These are phyloP conservation scores for Phaetusa simplex DNA, from an alignment of 2,113 vertebrate genomes.

Conservation along the genomic window DNA sequence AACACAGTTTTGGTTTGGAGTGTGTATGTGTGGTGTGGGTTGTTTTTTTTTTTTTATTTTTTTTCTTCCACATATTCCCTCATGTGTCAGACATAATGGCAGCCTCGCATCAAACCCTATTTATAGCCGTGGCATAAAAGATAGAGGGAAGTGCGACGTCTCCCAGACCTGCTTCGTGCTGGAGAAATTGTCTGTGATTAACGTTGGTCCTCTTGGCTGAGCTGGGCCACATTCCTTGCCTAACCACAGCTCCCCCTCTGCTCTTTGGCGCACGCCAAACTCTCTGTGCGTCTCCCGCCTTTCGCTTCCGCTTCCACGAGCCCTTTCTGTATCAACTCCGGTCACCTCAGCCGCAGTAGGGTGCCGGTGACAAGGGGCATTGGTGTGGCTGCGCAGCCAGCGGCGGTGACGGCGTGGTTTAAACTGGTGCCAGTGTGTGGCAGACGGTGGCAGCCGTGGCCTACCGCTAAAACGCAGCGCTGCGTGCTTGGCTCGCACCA, in stretches of 20 bases:
- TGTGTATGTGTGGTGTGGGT: not conserved
- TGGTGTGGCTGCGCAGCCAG: not conserved
- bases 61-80: not conserved
- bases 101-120: not conserved
- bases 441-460: accelerated
- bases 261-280: not conserved
- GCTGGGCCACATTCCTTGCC: not conserved
- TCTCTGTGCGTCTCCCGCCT: not conserved
- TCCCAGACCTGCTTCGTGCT: not conserved
- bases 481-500: not conserved
- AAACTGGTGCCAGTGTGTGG: not conserved
- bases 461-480: not conserved
- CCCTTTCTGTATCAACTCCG: not conserved
- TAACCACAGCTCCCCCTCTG: not conserved
- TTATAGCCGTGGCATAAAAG: not conserved
- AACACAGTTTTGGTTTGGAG: not conserved
- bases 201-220: not conserved
- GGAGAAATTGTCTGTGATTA: not conserved
- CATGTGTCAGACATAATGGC: not conserved
- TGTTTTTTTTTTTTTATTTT: too few species aligned
- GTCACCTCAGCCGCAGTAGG: not conserved
- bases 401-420: accelerated
- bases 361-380: not conserved
- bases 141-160: not conserved
- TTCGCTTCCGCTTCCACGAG: not conserved